A percentile compares a stretch with the other conserved stretches of the same genome.
These are phyloP conservation scores for Pseudococcus jackbeardsleyi DNA, from an alignment of 2,888 invertebrate species.

Conservation along the genomic window DNA sequence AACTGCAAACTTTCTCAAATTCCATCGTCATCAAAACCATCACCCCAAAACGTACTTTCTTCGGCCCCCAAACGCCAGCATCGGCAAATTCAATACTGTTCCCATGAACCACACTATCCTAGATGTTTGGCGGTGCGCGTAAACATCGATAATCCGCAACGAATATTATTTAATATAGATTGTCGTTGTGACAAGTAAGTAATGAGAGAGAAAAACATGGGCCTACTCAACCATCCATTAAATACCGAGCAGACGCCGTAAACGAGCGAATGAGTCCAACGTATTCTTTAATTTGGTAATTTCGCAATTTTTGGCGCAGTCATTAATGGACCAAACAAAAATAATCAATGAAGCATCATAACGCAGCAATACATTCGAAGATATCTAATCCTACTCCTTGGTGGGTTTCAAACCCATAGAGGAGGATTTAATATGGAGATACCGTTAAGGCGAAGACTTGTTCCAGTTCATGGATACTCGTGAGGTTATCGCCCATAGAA, in stretches of 20 bases:
- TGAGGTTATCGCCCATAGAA: slow-evolving; percentile 49
- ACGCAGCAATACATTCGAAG: slow-evolving; percentile 15
- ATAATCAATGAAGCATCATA: slow-evolving; percentile 58
- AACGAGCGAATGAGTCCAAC: slow-evolving; percentile 39
- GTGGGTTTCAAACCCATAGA: slow-evolving; percentile 14
- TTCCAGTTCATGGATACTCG: slow-evolving; percentile 33
- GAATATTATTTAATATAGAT: slow-evolving; percentile 61
- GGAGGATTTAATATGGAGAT: slow-evolving; percentile 35
- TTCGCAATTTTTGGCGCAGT: slow-evolving; percentile 42
- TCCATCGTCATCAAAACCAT: background rate
- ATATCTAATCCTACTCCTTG: slow-evolving; percentile 38
- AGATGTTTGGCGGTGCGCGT: slow-evolving; percentile 57
- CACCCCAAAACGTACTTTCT: background rate
- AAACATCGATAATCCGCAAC: slow-evolving; percentile 59
- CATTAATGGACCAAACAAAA: slow-evolving; percentile 54
- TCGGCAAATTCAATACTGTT: slow-evolving; percentile 15
- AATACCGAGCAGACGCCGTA: slow-evolving; percentile 50
- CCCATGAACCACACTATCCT: slow-evolving; percentile 56
- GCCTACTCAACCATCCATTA: slow-evolving; percentile 58
- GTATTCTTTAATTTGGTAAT: slow-evolving; percentile 31
- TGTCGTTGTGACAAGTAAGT: background rate
- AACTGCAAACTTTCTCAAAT: background rate
- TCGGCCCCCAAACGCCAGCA: background rate
- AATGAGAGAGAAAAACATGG: slow-evolving; percentile 12
- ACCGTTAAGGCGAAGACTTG: slow-evolving; percentile 43